Evolutionary conservation across 2,888 invertebrate genomes (phyloP).

Genomic region (Pimpla rufipes): DNA sequence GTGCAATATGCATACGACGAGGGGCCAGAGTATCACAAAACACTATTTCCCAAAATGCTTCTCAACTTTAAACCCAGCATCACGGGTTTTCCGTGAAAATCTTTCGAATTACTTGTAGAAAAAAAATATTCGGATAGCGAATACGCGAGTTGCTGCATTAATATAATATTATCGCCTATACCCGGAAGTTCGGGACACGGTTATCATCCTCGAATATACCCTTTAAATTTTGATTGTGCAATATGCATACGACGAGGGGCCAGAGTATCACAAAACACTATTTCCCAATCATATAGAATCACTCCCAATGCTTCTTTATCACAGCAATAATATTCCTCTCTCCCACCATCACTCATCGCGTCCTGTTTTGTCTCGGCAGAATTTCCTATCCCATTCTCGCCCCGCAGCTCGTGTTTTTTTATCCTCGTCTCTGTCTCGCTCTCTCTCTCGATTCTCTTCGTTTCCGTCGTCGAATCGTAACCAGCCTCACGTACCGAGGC

Average conservation of each 20-base stretch:
- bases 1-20: neutral
- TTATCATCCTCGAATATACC: constrained; percentile 11
- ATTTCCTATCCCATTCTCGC: constrained; percentile 57
- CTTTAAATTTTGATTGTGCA: constrained; percentile 11
- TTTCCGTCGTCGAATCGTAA: constrained; percentile 48
- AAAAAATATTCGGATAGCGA: neutral
- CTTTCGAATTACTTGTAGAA: neutral
- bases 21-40: constrained; percentile 1
- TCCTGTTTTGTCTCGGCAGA: constrained; percentile 30
- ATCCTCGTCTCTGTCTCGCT: constrained; percentile 34
- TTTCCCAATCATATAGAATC: constrained; percentile 49
- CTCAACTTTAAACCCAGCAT: too few relatives aligned
- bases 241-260: neutral
- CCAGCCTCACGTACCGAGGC: constrained; percentile 60
- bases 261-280: constrained; percentile 15
- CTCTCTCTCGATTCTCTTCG: neutral
- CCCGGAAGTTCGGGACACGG: constrained; percentile 3
- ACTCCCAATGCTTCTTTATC: constrained; percentile 22
- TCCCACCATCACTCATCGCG: constrained; percentile 24
- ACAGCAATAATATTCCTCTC: neutral
- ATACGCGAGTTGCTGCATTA: neutral
- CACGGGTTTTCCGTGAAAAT: too few relatives aligned
- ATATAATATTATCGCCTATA: neutral
- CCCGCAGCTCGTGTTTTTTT: constrained; percentile 23
- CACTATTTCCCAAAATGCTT: constrained; percentile 37